phyloP scores from a whole-genome alignment of 2,113 vertebrate genomes.

The Haemorhous mexicanus region DNA sequence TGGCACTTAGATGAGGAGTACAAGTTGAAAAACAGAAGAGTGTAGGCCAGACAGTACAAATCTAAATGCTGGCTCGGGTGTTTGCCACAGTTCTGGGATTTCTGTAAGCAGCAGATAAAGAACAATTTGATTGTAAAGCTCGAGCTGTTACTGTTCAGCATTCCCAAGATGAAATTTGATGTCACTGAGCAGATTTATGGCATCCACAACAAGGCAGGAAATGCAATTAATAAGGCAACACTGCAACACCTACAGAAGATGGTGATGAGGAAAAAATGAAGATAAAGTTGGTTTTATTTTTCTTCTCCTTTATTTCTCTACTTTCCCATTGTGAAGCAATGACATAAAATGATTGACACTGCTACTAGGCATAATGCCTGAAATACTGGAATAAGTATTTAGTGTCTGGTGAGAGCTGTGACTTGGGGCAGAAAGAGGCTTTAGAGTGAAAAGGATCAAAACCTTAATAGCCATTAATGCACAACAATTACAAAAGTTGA shows the following conservation, averaged over 20 bases:
- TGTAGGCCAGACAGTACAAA: background rate
- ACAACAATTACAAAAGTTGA: background rate
- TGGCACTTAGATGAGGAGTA: background rate
- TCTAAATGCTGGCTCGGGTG: background rate
- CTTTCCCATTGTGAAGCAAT: background rate
- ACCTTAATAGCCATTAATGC: background rate
- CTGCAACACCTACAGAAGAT: background rate
- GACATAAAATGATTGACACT: background rate
- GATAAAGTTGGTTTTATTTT: background rate
- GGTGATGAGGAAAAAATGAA: background rate
- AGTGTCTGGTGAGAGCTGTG: background rate
- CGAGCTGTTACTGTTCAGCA: background rate
- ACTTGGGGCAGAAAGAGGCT: background rate
- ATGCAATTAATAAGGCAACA: background rate
- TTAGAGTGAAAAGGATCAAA: slow-evolving; percentile 3
- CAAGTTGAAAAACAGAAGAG: background rate
- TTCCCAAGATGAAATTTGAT: background rate
- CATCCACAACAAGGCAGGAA: background rate
- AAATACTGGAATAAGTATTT: background rate
- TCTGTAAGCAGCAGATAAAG: background rate
- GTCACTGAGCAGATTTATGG: background rate
- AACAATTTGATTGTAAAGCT: background rate
- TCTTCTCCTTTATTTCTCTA: background rate
- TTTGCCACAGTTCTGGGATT: background rate
- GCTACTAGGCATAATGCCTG: background rate